These are phyloP conservation scores for Parochlus steinenii DNA, from an alignment of 2,888 invertebrate species.

Conservation along the genomic window DNA sequence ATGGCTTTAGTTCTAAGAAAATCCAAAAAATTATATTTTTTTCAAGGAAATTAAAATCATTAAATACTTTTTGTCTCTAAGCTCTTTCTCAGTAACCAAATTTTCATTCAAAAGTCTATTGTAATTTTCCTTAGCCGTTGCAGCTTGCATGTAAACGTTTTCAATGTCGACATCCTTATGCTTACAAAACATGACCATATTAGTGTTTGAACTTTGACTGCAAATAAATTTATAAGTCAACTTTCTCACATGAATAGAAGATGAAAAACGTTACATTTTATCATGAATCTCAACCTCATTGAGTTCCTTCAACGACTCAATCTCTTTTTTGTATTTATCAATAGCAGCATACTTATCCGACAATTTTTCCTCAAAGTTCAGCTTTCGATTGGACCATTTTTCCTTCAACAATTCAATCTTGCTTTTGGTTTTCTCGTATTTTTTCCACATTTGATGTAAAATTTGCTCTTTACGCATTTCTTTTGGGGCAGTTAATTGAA, in stretches of 20 bases:
- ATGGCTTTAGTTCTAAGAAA: conserved; percentile 9
- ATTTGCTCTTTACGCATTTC: conserved; percentile 31
- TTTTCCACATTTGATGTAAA: conserved; percentile 30
- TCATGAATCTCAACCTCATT: conserved; percentile 17
- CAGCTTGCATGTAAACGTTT: conserved; percentile 23
- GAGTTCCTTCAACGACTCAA: conserved; percentile 19
- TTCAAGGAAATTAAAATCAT: neutral
- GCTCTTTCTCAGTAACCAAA: conserved; percentile 35
- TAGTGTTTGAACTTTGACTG: conserved; percentile 6
- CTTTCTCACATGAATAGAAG: neutral
- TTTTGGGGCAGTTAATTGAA: conserved; percentile 33
- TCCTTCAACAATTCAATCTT: conserved; percentile 27
- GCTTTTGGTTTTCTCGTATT: conserved; percentile 28
- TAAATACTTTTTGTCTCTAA: conserved; percentile 32
- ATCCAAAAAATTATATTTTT: neutral
- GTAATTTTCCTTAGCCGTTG: conserved; percentile 30
- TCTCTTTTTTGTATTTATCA: conserved; percentile 21
- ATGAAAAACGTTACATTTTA: conserved; percentile 9
- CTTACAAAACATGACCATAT: conserved; percentile 7
- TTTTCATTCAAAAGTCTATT: conserved; percentile 31
- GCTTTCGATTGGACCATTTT: conserved; percentile 24
- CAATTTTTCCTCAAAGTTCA: conserved; percentile 23
- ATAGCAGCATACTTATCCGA: conserved; percentile 24
- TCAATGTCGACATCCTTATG: conserved; percentile 5
- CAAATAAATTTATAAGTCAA: neutral